Percentiles rank a stretch among this genome's conserved stretches.
phyloP scores from a whole-genome alignment of 2,888 invertebrate genomes.

The Orthonychiurus folsomi region DNA sequence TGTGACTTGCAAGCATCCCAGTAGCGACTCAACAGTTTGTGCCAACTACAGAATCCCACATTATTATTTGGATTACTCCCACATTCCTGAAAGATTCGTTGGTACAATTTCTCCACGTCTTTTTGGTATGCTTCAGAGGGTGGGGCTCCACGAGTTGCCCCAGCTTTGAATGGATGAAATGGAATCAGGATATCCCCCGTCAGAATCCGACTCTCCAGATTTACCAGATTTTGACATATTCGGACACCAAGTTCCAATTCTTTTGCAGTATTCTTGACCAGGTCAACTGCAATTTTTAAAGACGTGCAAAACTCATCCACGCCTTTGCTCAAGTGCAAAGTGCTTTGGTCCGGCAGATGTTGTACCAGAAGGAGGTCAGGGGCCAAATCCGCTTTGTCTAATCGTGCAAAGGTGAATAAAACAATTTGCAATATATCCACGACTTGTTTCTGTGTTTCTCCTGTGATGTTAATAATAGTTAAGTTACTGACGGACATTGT shows the following conservation, averaged over 20 bases:
- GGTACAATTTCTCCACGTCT: background rate
- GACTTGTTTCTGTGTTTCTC: conserved; percentile 7
- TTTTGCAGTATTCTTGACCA: conserved; percentile 1
- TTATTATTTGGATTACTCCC: background rate
- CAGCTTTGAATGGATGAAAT: background rate
- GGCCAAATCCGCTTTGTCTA: conserved; percentile 13
- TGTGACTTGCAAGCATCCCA: conserved; percentile 3
- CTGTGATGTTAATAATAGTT: conserved; percentile 12
- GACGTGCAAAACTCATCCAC: conserved; percentile 11
- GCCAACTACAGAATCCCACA: conserved; percentile 8
- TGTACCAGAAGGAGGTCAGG: conserved; percentile 17
- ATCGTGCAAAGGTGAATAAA: conserved; percentile 7
- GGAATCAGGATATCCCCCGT: conserved; percentile 5
- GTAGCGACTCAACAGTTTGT: conserved; percentile 8
- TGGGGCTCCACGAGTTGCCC: background rate
- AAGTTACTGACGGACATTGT: conserved; percentile 15
- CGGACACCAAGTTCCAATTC: background rate
- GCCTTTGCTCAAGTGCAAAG: background rate
- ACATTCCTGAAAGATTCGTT: background rate
- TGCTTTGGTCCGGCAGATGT: conserved; percentile 9
- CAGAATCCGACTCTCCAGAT: background rate
- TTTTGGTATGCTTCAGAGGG: background rate
- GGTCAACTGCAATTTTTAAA: conserved; percentile 1
- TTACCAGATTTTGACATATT: background rate
- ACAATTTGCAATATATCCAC: conserved; percentile 15